These are phyloP conservation scores for Biston betularia DNA, from an alignment of 2,888 invertebrate species.

Conservation along the genomic window DNA sequence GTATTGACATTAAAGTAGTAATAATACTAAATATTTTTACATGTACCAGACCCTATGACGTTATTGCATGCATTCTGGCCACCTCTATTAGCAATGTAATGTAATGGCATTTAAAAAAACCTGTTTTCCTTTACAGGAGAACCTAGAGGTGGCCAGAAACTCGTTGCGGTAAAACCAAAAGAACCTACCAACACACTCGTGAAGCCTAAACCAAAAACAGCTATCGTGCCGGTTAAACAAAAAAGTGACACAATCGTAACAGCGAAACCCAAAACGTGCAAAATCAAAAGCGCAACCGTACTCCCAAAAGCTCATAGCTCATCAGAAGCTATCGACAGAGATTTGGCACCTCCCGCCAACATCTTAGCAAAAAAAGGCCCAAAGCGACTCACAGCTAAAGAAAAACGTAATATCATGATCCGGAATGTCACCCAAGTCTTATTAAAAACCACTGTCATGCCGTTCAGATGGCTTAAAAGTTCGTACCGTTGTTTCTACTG, in stretches of 20 bases:
- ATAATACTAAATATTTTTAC: too few species aligned
- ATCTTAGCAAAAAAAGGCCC: conserved; percentile 35
- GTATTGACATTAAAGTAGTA: too few species aligned
- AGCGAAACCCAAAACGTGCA: conserved; percentile 28
- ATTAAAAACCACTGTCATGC: conserved; percentile 73
- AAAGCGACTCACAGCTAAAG: conserved; percentile 57
- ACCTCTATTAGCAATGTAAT: conserved; percentile 51
- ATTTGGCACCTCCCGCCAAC: conserved; percentile 36
- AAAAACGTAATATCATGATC: conserved; percentile 71
- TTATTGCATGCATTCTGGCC: conserved; percentile 57
- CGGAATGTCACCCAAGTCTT: conserved; percentile 73
- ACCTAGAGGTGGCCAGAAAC: conserved; percentile 72
- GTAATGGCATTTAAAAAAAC: conserved; percentile 50
- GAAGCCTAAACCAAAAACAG: not conserved
- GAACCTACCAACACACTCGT: not conserved
- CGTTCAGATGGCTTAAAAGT: conserved; percentile 79
- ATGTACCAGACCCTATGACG: not conserved
- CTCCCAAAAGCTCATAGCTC: not conserved
- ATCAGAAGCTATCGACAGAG: conserved; percentile 17
- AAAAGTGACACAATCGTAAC: conserved; percentile 18
- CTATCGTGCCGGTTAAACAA: not conserved
- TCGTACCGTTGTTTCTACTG: conserved; percentile 81
- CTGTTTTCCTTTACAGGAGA: conserved; percentile 78
- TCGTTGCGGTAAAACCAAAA: conserved; percentile 40
- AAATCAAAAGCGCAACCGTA: not conserved